Conservation (phyloP, 2,113 vertebrate species). For the Melanerpes formicivorus region DNA sequence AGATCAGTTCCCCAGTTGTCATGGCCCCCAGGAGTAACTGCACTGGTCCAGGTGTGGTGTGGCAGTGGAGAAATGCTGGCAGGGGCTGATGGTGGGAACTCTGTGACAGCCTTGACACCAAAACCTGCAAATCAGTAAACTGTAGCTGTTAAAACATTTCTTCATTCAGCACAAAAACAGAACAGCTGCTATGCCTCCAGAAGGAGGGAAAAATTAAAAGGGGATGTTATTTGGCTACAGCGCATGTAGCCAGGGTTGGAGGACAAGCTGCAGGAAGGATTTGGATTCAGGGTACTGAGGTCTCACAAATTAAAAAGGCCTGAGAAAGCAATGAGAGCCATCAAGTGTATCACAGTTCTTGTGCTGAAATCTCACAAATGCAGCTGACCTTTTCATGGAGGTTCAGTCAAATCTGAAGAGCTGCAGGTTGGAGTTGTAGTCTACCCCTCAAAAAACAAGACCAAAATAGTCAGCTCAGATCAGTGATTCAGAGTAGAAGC, state of each 20-base stretch:
- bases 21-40: not conserved
- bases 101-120: not conserved
- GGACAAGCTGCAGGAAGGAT: not conserved
- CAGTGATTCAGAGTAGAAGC: not conserved
- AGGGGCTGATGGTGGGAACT: not conserved
- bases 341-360: not conserved
- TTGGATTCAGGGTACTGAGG: not conserved
- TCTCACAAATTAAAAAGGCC: not conserved
- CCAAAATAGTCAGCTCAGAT: not conserved
- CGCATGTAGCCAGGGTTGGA: not conserved
- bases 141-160: not conserved
- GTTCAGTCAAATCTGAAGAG: slow-evolving; percentile 11
- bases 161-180: slow-evolving; percentile 33
- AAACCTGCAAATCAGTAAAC: slow-evolving; percentile 39
- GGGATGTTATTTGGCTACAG: not conserved
- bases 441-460: not conserved
- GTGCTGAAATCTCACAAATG: not conserved
- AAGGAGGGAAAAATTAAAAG: not conserved
- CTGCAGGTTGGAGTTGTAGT: not conserved
- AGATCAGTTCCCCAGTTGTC: not conserved
- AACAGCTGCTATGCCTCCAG: slow-evolving; percentile 33
- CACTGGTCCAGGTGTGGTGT: not conserved
- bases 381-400: not conserved
- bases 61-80: not conserved
- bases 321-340: not conserved